Base-by-base conservation (phyloP, 2,113 vertebrate genomes). In the Lasiurus borealis region DNA sequence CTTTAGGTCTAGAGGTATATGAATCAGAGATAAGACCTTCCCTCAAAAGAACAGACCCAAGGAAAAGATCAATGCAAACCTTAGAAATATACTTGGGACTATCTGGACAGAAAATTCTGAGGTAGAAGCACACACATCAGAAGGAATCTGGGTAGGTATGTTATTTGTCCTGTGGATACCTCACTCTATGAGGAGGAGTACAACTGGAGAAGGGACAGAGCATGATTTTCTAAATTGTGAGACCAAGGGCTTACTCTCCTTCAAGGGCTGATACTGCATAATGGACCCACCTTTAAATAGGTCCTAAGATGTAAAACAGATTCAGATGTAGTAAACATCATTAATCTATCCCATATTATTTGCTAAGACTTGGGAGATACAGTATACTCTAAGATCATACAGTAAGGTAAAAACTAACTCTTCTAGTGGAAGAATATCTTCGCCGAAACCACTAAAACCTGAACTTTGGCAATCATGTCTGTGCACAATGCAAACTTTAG, bases 351-450 rank as follows among this genome's bases (percentile, higher is more conserved):
- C 9, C 29, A 8, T 52, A 85, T 25, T 46, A 85, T 62, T 81
- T 81, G 36, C 36, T 90, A 90, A 46, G 29, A 88, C 19, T 52
- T 72, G 48, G 73, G 27, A 90, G 71, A 92, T 1, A 66, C 2
- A 44, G 8, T 59, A 11, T 21, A 81, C 19, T 57, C 76, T 82
- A 76, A 71, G 31, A 85, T 71, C 71, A 91, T 21, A 83, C 6
- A 93, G 36, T 40, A 91, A 93, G 27, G 69, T 86, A 95, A 96
- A 96, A 96, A 94, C 19, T 73, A 95, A 96, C n/a, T 16, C 6
- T 69, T 71, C 13, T 69, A 21, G 29, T 81, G 31, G 52, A 6
- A 93, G 31, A 94, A 68, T 34, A 89, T 86, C 57, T 64, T 80
- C 25, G 69, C 40, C 21, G 27, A 62, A 86, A 78, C 29, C 29